Conservation (phyloP, 2,113 vertebrate genomes). For the Oreamnos americanus region DNA sequence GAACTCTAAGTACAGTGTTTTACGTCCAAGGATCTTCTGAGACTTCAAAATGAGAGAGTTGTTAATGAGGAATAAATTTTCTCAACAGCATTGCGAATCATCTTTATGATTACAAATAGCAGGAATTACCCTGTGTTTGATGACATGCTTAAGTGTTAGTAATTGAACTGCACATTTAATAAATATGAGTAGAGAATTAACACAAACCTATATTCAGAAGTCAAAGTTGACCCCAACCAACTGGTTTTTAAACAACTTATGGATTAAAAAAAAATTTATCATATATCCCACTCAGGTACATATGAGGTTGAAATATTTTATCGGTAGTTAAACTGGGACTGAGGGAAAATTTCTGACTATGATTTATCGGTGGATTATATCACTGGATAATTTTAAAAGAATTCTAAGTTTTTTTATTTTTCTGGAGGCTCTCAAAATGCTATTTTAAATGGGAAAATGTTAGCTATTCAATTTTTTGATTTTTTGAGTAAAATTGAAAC, state of each 20-base stretch:
- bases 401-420: background rate
- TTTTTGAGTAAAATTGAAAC: background rate
- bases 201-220: background rate
- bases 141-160: constrained; percentile 36
- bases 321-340: background rate
- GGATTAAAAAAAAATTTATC: background rate
- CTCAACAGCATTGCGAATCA: constrained; percentile 16
- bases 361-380: background rate
- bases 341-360: background rate
- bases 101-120: constrained; percentile 52
- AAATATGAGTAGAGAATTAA: constrained; percentile 24
- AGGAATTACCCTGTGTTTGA: constrained; percentile 37
- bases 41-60: constrained; percentile 44
- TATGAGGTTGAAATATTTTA: constrained; percentile 15
- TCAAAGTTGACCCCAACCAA: constrained; percentile 8
- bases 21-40: background rate
- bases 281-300: background rate
- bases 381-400: background rate
- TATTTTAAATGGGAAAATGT: background rate
- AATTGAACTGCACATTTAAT: constrained; percentile 47
- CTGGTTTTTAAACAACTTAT: background rate
- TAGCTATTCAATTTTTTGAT: background rate
- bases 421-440: background rate
- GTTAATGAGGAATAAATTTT: constrained; percentile 57
- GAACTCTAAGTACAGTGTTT: background rate